Conservation (phyloP, 1,140 invertebrate genomes). For the Patella vulgata region DNA sequence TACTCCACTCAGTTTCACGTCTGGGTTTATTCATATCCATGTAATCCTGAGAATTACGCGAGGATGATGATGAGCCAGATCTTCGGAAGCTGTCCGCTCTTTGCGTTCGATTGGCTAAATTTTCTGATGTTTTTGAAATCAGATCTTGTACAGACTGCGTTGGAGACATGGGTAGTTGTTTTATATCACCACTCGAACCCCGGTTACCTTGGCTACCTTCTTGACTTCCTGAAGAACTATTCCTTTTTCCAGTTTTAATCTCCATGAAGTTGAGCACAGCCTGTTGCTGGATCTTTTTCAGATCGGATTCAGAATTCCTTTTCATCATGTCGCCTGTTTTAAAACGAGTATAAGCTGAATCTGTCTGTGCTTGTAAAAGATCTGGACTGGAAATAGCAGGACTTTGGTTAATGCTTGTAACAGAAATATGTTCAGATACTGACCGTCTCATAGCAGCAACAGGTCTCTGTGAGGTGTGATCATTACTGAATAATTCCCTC, state of each 20-base stretch:
- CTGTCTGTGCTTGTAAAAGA: conserved; percentile 3
- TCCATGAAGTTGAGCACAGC: conserved; percentile 87
- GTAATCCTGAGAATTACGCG: conserved; percentile 45
- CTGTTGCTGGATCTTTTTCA: conserved; percentile 86
- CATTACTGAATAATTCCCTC: not conserved
- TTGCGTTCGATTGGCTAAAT: conserved; percentile 40
- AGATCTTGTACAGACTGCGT: conserved; percentile 32
- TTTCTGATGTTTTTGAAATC: conserved; percentile 34
- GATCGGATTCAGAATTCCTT: conserved; percentile 71
- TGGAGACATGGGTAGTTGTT: conserved; percentile 11
- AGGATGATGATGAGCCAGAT: conserved; percentile 47
- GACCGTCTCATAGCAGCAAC: conserved; percentile 39
- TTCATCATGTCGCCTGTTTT: conserved; percentile 1
- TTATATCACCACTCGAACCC: conserved; percentile 2
- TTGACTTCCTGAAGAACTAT: conserved; percentile 6
- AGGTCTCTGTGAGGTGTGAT: not conserved
- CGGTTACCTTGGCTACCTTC: conserved; percentile 2
- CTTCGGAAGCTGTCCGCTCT: conserved; percentile 51
- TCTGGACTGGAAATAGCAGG: not conserved
- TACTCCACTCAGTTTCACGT: conserved; percentile 54
- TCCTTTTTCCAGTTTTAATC: conserved; percentile 70
- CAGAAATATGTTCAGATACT: conserved; percentile 51
- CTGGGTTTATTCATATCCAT: conserved; percentile 47
- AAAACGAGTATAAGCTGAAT: conserved; percentile 3
- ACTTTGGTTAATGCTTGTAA: too few species aligned